Conservation (phyloP, 2,113 vertebrate genomes). For the Zapornia atra region DNA sequence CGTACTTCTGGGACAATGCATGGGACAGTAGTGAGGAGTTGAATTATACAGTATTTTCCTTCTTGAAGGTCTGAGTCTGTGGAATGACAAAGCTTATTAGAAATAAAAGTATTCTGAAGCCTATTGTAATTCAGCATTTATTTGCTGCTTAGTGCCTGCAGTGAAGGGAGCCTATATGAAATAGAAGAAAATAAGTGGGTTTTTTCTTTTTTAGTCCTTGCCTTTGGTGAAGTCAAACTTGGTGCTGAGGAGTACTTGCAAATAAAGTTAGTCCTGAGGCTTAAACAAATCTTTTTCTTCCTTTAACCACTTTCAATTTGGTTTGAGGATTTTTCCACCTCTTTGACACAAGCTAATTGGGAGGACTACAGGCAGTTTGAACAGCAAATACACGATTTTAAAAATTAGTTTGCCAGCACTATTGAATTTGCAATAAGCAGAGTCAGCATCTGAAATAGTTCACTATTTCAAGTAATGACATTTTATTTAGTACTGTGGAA, state of each 20-base stretch:
- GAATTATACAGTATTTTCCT: not conserved
- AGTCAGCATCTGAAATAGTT: constrained; percentile 81
- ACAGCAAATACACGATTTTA: constrained; percentile 70
- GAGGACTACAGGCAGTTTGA: constrained; percentile 68
- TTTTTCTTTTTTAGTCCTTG: not conserved
- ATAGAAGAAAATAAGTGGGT: not conserved
- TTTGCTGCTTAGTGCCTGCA: not conserved
- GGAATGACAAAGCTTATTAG: not conserved
- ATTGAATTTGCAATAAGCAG: constrained; percentile 79
- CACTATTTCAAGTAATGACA: constrained; percentile 78
- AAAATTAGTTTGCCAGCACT: constrained; percentile 79
- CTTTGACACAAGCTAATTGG: constrained; percentile 72
- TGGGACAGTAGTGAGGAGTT: accelerated
- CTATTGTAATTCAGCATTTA: not conserved
- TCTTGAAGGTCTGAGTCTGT: not conserved
- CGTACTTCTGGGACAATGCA: not conserved
- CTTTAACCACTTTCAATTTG: constrained; percentile 51
- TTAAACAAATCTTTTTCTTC: constrained; percentile 54
- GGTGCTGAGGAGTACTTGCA: not conserved
- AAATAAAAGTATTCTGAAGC: not conserved
- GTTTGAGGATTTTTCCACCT: constrained; percentile 54
- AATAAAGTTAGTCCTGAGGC: constrained; percentile 56
- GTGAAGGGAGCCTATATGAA: not conserved
- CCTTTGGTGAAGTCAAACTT: constrained; percentile 30
- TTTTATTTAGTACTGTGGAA: constrained; percentile 81